A percentile compares a stretch with the other conserved stretches of the same genome.
These are phyloP conservation scores for Forpus xanthops DNA, from an alignment of 2,797 vertebrate species.

Conservation along the genomic window DNA sequence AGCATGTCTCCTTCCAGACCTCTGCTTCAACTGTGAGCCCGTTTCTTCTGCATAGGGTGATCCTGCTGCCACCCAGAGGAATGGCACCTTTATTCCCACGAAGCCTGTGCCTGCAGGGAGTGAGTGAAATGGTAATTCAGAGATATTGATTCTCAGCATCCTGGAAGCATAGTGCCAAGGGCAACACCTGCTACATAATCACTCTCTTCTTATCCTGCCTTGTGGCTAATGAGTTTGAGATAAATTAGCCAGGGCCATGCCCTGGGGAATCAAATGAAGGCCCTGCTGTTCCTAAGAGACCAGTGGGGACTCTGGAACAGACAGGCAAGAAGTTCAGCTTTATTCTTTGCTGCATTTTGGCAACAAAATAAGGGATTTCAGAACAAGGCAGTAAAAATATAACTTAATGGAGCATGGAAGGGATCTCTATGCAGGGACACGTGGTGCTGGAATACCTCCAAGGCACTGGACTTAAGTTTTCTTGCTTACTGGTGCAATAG, in stretches of 20 bases:
- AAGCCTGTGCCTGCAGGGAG: background rate
- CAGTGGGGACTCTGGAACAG: too few species aligned
- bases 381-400: background rate
- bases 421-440: background rate
- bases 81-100: background rate
- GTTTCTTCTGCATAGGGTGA: background rate
- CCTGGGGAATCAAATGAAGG: background rate
- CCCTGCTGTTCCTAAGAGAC: background rate
- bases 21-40: background rate
- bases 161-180: background rate
- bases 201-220: background rate
- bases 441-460: rapidly evolving
- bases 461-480: background rate
- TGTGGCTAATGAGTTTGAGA: background rate
- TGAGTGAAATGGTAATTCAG: background rate
- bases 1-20: background rate
- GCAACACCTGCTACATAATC: background rate
- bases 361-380: background rate
- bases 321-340: background rate
- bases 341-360: background rate
- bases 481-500: background rate
- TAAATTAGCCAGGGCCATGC: background rate
- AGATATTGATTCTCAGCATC: background rate
- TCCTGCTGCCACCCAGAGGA: rapidly evolving
- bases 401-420: background rate